phyloP scores from a whole-genome alignment of 1,140 invertebrate genomes.

The Bombus soroeensis region DNA sequence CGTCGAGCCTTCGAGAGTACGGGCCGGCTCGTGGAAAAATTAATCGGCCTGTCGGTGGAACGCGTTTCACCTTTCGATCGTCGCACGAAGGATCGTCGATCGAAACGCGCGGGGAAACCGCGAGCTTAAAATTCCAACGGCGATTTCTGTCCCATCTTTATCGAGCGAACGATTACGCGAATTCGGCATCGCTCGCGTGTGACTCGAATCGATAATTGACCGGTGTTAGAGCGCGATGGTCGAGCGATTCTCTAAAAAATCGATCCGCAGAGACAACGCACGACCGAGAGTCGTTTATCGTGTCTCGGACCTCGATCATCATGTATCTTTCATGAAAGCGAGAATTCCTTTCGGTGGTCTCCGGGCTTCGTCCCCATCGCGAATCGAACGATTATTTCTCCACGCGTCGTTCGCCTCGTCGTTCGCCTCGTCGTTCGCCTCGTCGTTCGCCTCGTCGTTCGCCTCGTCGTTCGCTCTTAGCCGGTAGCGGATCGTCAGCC shows the following conservation, averaged over 20 bases:
- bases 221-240: not conserved
- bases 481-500: not conserved
- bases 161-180: constrained; percentile 35
- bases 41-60: no score
- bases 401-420: not conserved
- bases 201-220: constrained; percentile 45
- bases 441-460: not conserved
- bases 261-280: not conserved
- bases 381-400: not conserved
- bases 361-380: no score
- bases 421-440: not conserved
- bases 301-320: not conserved
- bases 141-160: constrained; percentile 16
- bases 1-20: no score
- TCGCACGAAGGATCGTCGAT: no score
- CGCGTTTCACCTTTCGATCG: no score
- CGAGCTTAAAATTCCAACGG: constrained; percentile 42
- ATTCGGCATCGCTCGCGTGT: constrained; percentile 34
- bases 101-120: no score
- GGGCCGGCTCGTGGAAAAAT: no score
- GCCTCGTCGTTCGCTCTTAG: not conserved
- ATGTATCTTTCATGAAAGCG: constrained; percentile 1
- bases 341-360: not conserved
- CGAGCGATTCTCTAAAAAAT: constrained; percentile 12
- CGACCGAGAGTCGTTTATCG: constrained; percentile 6